Conservation (phyloP, 2,888 invertebrate species). For the Troides oblongomaculatus region DNA sequence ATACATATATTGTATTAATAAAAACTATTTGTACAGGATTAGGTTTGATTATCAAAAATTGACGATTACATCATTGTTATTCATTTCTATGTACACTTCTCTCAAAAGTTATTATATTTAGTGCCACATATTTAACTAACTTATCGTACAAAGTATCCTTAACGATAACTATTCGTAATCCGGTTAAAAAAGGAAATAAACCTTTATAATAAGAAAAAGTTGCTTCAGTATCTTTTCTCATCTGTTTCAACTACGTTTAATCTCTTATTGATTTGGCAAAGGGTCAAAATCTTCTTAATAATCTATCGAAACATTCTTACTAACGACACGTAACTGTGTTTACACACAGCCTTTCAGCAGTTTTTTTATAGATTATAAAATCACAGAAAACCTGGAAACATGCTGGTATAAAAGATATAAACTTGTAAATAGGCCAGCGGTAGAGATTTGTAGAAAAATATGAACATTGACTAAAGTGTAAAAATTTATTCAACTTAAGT, state of each 20-base stretch:
- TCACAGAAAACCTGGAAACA: background rate
- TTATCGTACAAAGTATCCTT: too few species aligned
- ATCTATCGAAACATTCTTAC: background rate
- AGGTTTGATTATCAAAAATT: too few species aligned
- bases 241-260: constrained; percentile 2
- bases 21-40: background rate
- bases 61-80: too few species aligned
- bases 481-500: too few species aligned
- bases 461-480: too few species aligned
- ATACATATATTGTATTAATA: background rate
- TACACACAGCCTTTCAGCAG: background rate
- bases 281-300: constrained; percentile 19
- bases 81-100: too few species aligned
- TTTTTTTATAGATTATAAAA: background rate
- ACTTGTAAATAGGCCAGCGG: background rate
- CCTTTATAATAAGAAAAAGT: too few species aligned
- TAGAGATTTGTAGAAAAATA: too few species aligned
- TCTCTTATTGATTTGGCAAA: constrained; percentile 23
- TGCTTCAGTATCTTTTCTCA: background rate
- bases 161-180: background rate
- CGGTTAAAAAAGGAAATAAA: background rate
- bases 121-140: too few species aligned
- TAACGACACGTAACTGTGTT: background rate
- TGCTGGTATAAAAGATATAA: background rate
- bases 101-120: too few species aligned